phyloP scores from a whole-genome alignment of 2,888 invertebrate species.

The Stenodema calcarata region DNA sequence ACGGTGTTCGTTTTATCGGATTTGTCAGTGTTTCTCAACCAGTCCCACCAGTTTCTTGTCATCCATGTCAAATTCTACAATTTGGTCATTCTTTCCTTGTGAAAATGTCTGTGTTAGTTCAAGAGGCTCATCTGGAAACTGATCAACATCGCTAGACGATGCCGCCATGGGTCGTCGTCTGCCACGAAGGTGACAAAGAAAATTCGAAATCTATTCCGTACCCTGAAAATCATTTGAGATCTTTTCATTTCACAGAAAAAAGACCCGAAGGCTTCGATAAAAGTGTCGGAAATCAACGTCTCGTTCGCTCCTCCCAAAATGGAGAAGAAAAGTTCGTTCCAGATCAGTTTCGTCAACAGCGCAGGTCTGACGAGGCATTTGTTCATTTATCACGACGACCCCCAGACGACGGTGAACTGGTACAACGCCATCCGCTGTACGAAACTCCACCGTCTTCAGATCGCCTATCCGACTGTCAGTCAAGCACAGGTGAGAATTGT shows the following conservation, averaged over 20 bases:
- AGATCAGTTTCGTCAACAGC: slow-evolving; percentile 84
- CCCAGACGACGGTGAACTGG: slow-evolving; percentile 86
- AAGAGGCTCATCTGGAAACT: no score
- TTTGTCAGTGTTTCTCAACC: no score
- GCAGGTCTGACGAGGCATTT: slow-evolving; percentile 78
- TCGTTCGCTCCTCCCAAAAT: slow-evolving; percentile 85
- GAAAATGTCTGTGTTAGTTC: no score
- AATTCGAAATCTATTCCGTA: no score
- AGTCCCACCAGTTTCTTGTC: no score
- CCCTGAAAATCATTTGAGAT: no score
- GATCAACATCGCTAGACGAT: no score
- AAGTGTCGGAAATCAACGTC: slow-evolving; percentile 82
- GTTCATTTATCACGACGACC: slow-evolving; percentile 84
- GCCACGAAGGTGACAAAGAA: no score
- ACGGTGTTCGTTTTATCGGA: no score
- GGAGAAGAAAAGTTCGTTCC: slow-evolving; percentile 79
- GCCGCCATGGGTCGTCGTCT: no score
- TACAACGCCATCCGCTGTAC: slow-evolving; percentile 83
- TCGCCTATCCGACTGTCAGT: slow-evolving; percentile 80
- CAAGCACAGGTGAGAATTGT: slow-evolving; percentile 67
- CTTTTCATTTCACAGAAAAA: slow-evolving; percentile 62
- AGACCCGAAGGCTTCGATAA: slow-evolving; percentile 82
- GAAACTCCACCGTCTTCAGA: slow-evolving; percentile 80
- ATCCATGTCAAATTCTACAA: no score
- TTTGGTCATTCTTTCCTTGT: no score